phyloP scores from a whole-genome alignment of 2,113 vertebrate genomes.

The Dicrurus megarhynchus region DNA sequence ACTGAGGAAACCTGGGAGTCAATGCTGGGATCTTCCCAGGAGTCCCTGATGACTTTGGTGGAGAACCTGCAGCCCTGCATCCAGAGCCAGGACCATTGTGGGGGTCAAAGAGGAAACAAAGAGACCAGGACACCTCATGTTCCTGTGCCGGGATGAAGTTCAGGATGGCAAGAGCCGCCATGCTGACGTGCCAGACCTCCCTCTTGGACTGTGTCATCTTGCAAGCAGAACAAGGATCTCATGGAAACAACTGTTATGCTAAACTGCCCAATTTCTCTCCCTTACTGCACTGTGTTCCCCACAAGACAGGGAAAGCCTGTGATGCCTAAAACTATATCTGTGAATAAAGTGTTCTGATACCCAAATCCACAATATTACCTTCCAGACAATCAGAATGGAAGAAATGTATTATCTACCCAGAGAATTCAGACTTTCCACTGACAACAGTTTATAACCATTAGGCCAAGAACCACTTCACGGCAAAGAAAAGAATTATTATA shows the following conservation, averaged over 20 bases:
- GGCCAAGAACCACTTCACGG: background rate
- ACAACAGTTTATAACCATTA: background rate
- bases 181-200: background rate
- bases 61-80: background rate
- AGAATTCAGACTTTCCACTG: background rate
- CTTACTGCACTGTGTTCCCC: background rate
- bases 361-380: background rate
- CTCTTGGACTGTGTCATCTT: background rate
- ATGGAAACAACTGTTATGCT: background rate
- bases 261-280: background rate
- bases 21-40: background rate
- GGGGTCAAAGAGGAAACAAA: background rate
- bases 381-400: background rate
- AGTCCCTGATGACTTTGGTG: background rate
- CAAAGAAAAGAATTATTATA: background rate
- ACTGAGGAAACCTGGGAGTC: background rate
- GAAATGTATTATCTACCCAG: background rate
- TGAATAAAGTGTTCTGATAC: background rate
- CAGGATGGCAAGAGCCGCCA: background rate
- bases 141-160: background rate
- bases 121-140: background rate
- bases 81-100: background rate
- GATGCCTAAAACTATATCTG: background rate
- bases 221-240: fast-evolving
- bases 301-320: fast-evolving